A percentile compares a stretch with the other conserved stretches of the same genome.
Conservation (phyloP, 1,140 invertebrate species). For the Hypsibius dujardini region DNA sequence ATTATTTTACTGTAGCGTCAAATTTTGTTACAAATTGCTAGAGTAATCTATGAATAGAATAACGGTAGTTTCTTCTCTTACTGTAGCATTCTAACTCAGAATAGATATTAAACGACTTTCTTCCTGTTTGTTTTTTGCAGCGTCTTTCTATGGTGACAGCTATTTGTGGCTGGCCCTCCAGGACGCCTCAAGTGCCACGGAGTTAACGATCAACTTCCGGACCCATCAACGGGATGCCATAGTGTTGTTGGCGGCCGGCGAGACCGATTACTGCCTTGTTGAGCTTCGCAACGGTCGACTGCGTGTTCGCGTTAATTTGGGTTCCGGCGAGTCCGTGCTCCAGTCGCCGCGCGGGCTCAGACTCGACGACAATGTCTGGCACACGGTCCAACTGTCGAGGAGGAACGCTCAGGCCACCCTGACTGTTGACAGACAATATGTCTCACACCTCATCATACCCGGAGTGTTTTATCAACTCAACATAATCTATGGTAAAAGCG, state of each 20-base stretch:
- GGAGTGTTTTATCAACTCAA: slow-evolving; percentile 71
- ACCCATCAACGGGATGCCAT: slow-evolving; percentile 59
- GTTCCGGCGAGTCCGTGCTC: slow-evolving; percentile 65
- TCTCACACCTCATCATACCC: slow-evolving; percentile 48
- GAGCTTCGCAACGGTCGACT: slow-evolving; percentile 47
- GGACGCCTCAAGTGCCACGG: slow-evolving; percentile 69
- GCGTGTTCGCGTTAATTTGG: slow-evolving; percentile 66
- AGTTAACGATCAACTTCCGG: slow-evolving; percentile 70
- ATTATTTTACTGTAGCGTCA: no score
- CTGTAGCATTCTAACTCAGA: no score
- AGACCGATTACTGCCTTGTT: slow-evolving; percentile 78
- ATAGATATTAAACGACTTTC: no score
- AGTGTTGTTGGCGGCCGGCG: slow-evolving; percentile 70
- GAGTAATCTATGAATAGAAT: no score
- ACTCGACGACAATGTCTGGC: slow-evolving; percentile 76
- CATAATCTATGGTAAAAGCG: slow-evolving; percentile 51
- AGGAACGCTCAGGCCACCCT: slow-evolving; percentile 62
- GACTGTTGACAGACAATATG: slow-evolving; percentile 51
- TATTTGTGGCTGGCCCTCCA: slow-evolving; percentile 72
- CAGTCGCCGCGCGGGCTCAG: slow-evolving; percentile 53
- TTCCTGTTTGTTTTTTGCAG: slow-evolving; percentile 41
- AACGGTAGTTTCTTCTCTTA: no score
- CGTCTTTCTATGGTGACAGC: slow-evolving; percentile 84
- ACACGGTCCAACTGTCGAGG: slow-evolving; percentile 60
- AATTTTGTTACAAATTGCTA: no score